Evolutionary conservation across 2,113 vertebrate genomes (phyloP), one percentile per base, ranked within the genome.

Genomic region (Zeus faber): DNA sequence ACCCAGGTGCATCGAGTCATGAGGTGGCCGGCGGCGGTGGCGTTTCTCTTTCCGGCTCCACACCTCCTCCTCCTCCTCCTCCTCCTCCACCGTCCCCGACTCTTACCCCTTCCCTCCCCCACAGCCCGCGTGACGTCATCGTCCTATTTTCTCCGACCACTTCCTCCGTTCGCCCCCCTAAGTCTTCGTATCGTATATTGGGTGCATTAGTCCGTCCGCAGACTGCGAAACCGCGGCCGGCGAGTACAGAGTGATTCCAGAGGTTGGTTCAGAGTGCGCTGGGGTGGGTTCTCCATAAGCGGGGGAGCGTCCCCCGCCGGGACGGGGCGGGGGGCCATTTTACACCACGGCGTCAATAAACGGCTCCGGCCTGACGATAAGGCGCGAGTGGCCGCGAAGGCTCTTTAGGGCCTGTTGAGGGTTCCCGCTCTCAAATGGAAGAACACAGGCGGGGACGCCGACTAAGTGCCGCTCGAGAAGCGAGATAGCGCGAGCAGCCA

Each of bases 331-430:
- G 45, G 59, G 80, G 83, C 66, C 77, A 81, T 80, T 81, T 80
- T 76, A 78, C 72, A 69, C 62, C 24, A 41, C 64, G 29, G 56
- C 61, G 81, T 84, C 80, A 82, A 72, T 74, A 69, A 70, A 62
- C 20, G 74, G 51, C 33, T 44, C 54, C 48, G 41, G 17, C n/a
- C 65, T 67, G n/a, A n/a, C n/a, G n/a, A 85, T 82, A 65, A 71
- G 68, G 69, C 52, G 44, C 7, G 52, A 49, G 18, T 72, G 63
- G 24, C 60, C 46, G 46, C 46, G 54, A 65, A 69, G 65, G 65
- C 64, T 63, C 63, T 80, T 73, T 25, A 56, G 58, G 7, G 49
- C 45, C 44, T 17, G 9, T 33, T 20, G 44, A 23, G 61, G 59
- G 52, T 25, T 14, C 5, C 3, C 2, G n/a, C 21, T n/a, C n/a